Percentiles rank a stretch among this genome's conserved stretches.
phyloP scores from a whole-genome alignment of 2,113 vertebrate genomes.

The Pseudorhombus dupliciocellatus region DNA sequence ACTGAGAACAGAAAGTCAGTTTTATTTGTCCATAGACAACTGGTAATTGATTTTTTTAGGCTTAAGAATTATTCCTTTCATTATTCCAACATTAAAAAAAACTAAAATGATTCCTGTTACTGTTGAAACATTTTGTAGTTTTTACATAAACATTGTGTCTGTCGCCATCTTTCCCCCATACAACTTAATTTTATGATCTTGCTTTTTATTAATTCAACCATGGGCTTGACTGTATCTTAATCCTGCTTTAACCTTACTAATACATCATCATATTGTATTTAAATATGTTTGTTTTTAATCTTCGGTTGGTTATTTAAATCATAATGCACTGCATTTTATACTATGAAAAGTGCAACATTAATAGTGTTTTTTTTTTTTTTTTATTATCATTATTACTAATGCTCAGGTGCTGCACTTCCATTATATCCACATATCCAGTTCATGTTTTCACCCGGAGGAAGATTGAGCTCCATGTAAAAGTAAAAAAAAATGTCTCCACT shows the following conservation, averaged over 20 bases:
- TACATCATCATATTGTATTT: too few species aligned
- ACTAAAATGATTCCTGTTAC: background rate
- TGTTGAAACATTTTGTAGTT: background rate
- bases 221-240: too few species aligned
- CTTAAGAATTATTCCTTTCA: background rate
- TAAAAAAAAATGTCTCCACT: conserved; percentile 24
- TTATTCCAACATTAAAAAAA: background rate
- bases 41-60: too few species aligned
- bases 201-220: too few species aligned
- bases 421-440: background rate
- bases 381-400: background rate
- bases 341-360: too few species aligned
- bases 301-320: too few species aligned
- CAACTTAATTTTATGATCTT: too few species aligned
- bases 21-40: background rate
- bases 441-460: background rate
- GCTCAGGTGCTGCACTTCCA: background rate
- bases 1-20: background rate
- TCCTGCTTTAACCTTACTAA: too few species aligned
- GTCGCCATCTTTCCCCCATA: background rate
- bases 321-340: too few species aligned
- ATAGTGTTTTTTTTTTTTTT: background rate
- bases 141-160: background rate
- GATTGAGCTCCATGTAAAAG: conserved; percentile 5
- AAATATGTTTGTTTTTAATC: too few species aligned